phyloP scores from a whole-genome alignment of 2,797 vertebrate species.

The Delichon dasypus region DNA sequence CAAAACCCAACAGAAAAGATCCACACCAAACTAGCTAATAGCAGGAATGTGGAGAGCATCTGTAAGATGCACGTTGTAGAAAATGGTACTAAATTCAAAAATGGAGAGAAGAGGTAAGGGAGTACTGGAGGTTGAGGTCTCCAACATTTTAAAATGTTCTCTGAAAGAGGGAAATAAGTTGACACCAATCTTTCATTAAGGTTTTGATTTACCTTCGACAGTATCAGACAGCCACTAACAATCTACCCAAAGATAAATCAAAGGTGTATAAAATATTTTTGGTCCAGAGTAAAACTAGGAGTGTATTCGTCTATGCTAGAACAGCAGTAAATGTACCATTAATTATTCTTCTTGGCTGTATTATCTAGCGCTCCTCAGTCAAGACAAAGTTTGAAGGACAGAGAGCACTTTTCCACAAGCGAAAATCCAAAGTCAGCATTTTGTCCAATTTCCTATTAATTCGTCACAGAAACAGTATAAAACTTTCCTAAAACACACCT shows the following conservation, averaged over 20 bases:
- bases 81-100: neutral
- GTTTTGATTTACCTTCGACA: neutral
- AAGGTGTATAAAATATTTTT: neutral
- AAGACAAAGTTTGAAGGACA: neutral
- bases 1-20: neutral
- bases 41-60: neutral
- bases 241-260: constrained; percentile 34
- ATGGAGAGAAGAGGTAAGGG: neutral
- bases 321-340: neutral
- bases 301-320: neutral
- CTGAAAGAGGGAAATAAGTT: neutral
- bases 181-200: neutral
- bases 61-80: neutral
- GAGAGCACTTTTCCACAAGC: neutral
- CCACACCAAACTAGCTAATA: neutral
- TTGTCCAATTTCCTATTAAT: neutral
- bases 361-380: neutral
- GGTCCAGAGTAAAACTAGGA: neutral
- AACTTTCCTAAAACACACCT: neutral
- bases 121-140: neutral
- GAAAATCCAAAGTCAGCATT: constrained; percentile 20
- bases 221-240: neutral
- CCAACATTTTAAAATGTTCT: neutral
- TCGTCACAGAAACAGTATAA: neutral
- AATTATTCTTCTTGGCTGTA: constrained; percentile 7